phyloP scores from a whole-genome alignment of 92 coral and sea anemone genomes.

The Parazoanthus darwini region DNA sequence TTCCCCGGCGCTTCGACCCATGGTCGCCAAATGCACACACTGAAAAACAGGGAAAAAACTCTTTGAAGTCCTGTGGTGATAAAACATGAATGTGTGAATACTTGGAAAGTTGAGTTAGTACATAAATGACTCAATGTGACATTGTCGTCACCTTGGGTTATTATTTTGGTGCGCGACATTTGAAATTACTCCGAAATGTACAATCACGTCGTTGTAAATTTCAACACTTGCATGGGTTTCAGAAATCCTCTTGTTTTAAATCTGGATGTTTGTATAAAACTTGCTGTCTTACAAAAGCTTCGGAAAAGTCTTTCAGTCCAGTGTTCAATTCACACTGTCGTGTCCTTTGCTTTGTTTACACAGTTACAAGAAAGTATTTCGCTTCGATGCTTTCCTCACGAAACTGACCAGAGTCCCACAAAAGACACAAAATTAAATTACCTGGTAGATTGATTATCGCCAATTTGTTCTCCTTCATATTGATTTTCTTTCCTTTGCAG shows the following conservation, averaged over 20 bases:
- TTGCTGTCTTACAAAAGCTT: neutral
- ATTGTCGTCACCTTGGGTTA: too few species aligned
- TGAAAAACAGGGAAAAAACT: neutral
- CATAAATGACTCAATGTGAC: neutral
- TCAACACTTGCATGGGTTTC: slow-evolving; percentile 1
- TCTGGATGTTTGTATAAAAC: neutral
- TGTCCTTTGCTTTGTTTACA: slow-evolving; percentile 25
- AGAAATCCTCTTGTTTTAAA: neutral
- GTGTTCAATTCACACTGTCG: neutral
- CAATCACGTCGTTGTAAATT: neutral
- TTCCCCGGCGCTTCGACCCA: slow-evolving; percentile 55
- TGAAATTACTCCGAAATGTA: neutral
- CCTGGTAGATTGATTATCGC: slow-evolving; percentile 4
- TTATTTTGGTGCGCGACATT: neutral
- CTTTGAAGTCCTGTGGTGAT: neutral
- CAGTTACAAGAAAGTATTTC: neutral
- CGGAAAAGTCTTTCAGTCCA: neutral
- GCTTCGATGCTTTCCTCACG: slow-evolving; percentile 16
- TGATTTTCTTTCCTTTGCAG: slow-evolving; percentile 21
- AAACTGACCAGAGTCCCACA: neutral
- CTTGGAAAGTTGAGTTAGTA: neutral
- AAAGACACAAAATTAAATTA: neutral
- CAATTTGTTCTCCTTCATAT: neutral
- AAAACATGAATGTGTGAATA: neutral
- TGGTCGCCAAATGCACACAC: slow-evolving; percentile 76